Percentiles rank a stretch among this genome's conserved stretches.
Conservation (phyloP, 2,888 invertebrate genomes). For the Cephus runcator region DNA sequence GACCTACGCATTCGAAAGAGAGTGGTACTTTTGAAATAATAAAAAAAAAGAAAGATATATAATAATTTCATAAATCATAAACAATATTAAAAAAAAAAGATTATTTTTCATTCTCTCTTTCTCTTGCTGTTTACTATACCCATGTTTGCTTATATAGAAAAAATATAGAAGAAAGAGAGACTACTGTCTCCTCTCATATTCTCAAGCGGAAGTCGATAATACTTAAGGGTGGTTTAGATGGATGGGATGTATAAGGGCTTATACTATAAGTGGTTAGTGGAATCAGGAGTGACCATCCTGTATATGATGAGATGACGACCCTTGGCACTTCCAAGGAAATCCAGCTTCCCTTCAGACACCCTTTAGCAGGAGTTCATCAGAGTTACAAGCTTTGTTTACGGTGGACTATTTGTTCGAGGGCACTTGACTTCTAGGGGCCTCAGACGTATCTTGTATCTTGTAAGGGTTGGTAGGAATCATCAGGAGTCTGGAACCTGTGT, state of each 20-base stretch:
- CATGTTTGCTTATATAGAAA: background rate
- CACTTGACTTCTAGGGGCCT: background rate
- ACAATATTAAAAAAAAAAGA: background rate
- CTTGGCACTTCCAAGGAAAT: background rate
- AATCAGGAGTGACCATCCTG: background rate
- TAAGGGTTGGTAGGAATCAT: background rate
- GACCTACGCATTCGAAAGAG: background rate
- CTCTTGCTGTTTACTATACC: background rate
- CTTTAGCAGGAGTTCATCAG: background rate
- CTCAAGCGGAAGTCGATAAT: background rate
- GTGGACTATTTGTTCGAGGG: conserved; percentile 38
- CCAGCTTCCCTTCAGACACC: background rate
- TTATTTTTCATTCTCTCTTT: background rate
- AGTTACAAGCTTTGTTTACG: conserved; percentile 37
- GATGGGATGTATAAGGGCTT: background rate
- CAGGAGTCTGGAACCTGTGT: background rate
- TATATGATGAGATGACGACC: background rate
- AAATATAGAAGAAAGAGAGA: background rate
- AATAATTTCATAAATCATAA: background rate
- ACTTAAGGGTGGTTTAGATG: background rate
- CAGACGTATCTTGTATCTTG: background rate
- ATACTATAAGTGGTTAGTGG: background rate
- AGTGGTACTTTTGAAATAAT: background rate
- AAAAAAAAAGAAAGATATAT: background rate
- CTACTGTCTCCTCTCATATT: background rate